Evolutionary conservation across 2,113 vertebrate species (phyloP).

Genomic region (Phalacrocorax brasilianus): DNA sequence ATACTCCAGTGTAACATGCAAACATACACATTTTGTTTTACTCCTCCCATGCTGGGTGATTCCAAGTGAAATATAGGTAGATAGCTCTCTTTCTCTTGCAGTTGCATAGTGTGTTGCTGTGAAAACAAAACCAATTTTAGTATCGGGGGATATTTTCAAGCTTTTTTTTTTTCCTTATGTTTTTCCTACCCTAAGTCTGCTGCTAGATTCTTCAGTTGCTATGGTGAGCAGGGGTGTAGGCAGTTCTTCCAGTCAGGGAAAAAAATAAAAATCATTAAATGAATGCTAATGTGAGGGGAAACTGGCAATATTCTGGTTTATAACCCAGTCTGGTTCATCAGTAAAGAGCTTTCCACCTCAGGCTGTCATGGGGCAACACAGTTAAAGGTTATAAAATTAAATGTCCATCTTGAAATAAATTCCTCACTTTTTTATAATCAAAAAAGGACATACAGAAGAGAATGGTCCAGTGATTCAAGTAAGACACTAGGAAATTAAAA

Average conservation of each 20-base stretch:
- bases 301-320: not conserved
- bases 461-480: not conserved
- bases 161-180: slow-evolving; percentile 21
- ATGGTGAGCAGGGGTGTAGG: slow-evolving; percentile 76
- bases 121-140: slow-evolving; percentile 78
- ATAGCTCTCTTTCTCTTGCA: slow-evolving; percentile 7
- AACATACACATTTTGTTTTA: not conserved
- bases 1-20: slow-evolving; percentile 17
- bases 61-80: slow-evolving; percentile 58
- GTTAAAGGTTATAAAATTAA: not conserved
- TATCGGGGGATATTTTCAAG: slow-evolving; percentile 70
- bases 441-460: not conserved
- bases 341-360: not conserved
- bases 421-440: not conserved
- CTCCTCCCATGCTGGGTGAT: slow-evolving; percentile 33
- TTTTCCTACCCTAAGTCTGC: slow-evolving; percentile 66
- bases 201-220: slow-evolving; percentile 76
- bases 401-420: not conserved
- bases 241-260: slow-evolving; percentile 58
- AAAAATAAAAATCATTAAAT: slow-evolving; percentile 61
- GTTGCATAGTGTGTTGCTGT: slow-evolving; percentile 49
- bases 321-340: not conserved
- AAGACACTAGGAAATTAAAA: not conserved
- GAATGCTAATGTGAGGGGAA: slow-evolving; percentile 68
- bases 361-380: not conserved